Conservation (phyloP, 2,797 vertebrate species). For the Glossophaga mutica region DNA sequence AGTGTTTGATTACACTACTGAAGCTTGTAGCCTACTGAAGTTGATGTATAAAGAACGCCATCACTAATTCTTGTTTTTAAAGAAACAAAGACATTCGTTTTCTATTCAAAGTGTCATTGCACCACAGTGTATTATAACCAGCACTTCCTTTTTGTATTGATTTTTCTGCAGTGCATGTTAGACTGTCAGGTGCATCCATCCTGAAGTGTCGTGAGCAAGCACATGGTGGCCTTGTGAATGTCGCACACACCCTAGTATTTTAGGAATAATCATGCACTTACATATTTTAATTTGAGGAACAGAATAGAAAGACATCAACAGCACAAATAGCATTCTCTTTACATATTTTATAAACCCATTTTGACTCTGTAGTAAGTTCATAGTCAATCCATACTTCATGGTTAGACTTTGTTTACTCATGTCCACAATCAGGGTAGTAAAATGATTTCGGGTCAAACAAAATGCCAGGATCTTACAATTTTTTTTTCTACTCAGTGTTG, state of each 20-base stretch:
- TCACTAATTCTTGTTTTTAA: background rate
- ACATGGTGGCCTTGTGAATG: background rate
- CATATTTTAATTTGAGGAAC: background rate
- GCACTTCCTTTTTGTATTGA: background rate
- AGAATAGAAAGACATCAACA: background rate
- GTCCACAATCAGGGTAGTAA: background rate
- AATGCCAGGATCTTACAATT: background rate
- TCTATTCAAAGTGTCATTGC: background rate
- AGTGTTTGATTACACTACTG: background rate
- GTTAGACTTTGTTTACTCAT: background rate
- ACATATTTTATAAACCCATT: background rate
- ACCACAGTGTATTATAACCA: background rate
- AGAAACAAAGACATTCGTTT: background rate
- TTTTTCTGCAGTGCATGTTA: background rate
- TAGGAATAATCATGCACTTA: background rate
- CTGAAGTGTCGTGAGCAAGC: background rate
- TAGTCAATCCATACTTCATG: background rate
- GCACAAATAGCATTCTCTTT: background rate
- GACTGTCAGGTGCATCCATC: background rate
- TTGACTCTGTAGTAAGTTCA: background rate
- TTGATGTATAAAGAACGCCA: background rate
- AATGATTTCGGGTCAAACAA: background rate
- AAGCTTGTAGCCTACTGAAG: accelerated
- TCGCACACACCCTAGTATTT: background rate
- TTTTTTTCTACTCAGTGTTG: background rate